Evolutionary conservation across 2,888 invertebrate species (phyloP).

Genomic region (Melieria omissa): DNA sequence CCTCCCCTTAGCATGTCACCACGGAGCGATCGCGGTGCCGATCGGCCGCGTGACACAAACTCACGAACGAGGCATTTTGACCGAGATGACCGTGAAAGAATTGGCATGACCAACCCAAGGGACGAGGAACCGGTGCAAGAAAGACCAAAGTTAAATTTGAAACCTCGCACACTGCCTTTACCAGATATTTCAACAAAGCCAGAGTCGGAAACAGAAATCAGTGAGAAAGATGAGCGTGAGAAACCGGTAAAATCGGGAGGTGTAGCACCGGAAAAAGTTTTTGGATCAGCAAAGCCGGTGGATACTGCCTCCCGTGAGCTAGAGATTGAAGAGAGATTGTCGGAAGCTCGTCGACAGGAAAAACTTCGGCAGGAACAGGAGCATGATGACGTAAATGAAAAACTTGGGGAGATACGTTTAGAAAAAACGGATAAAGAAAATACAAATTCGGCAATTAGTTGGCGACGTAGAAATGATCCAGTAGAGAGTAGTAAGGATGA

Average conservation of each 20-base stretch:
- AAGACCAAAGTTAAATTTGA: conserved; percentile 82
- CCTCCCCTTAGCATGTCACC: conserved; percentile 54
- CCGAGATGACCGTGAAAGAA: conserved; percentile 67
- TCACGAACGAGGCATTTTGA: conserved; percentile 56
- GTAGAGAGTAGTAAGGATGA: conserved; percentile 42
- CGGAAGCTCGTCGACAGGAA: conserved; percentile 69
- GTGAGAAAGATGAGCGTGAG: conserved; percentile 38
- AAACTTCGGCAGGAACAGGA: conserved; percentile 51
- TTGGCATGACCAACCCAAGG: conserved; percentile 53
- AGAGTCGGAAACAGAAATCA: conserved; percentile 53
- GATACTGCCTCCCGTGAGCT: conserved; percentile 91
- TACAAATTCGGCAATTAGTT: conserved; percentile 56
- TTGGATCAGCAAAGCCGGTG: conserved; percentile 95
- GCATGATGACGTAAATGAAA: conserved; percentile 48
- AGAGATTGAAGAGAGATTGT: conserved; percentile 89
- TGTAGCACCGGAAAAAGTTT: conserved; percentile 79
- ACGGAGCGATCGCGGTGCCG: conserved; percentile 51
- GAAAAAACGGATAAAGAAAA: conserved; percentile 62
- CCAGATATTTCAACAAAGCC: conserved; percentile 69
- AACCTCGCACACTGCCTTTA: conserved; percentile 82
- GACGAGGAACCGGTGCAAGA: conserved; percentile 49
- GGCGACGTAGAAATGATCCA: conserved; percentile 57
- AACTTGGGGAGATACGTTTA: conserved; percentile 53
- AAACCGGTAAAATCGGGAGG: conserved; percentile 61
- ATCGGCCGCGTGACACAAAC: conserved; percentile 65